Evolutionary conservation across 1,140 invertebrate genomes (phyloP).

Genomic region (Zaprionus africanus): DNA sequence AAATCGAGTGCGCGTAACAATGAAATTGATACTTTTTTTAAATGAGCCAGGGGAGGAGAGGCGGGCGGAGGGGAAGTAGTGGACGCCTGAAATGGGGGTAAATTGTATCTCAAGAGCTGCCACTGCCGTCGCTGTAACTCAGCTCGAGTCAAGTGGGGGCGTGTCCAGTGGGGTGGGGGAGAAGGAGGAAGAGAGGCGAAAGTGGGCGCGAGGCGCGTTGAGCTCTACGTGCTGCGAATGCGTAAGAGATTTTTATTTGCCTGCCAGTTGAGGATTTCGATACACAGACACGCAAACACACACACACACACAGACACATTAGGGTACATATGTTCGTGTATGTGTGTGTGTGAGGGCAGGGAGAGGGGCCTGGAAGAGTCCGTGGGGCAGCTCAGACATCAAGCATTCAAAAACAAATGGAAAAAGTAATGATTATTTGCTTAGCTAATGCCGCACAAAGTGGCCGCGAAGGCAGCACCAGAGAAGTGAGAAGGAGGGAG

Average conservation of each 20-base stretch:
- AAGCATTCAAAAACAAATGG: constrained; percentile 75
- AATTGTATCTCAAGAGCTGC: constrained; percentile 67
- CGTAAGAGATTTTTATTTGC: constrained; percentile 82
- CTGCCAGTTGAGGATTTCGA: constrained; percentile 65
- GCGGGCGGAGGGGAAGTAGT: not conserved
- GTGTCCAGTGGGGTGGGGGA: constrained; percentile 21
- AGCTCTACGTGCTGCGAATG: constrained; percentile 75
- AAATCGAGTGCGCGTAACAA: constrained; percentile 79
- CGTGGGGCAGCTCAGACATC: constrained; percentile 37
- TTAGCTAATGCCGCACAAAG: constrained; percentile 82
- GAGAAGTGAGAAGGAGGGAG: no score
- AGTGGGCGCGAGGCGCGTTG: constrained; percentile 45
- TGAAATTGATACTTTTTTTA: constrained; percentile 82
- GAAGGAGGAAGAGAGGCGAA: not conserved
- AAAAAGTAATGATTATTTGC: constrained; percentile 83
- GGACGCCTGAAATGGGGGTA: constrained; percentile 19
- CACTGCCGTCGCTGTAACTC: constrained; percentile 45
- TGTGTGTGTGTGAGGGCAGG: not conserved
- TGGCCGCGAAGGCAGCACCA: constrained; percentile 49
- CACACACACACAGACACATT: not conserved
- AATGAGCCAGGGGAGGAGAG: constrained; percentile 45
- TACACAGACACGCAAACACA: constrained; percentile 38
- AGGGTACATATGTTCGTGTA: constrained; percentile 32
- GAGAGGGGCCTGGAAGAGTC: not conserved
- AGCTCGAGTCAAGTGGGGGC: constrained; percentile 60